Percentiles rank a stretch among this genome's conserved stretches.
phyloP scores from a whole-genome alignment of 2,113 vertebrate species.

The Epinephelus moara region DNA sequence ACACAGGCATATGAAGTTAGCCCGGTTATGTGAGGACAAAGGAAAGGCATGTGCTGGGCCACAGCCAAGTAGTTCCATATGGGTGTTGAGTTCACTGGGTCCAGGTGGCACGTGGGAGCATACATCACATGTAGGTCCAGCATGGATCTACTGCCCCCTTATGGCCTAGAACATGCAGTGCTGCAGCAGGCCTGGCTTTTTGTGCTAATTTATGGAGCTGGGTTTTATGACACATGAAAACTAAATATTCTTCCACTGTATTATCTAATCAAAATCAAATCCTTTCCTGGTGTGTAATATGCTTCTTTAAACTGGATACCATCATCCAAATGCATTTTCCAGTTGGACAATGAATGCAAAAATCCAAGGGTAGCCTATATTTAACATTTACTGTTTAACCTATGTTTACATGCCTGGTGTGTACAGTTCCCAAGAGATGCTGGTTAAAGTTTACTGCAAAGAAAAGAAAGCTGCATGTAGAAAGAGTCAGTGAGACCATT shows the following conservation, averaged over 20 bases:
- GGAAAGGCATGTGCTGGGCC: conserved; percentile 79
- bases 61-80: conserved; percentile 84
- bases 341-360: not conserved
- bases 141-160: conserved; percentile 70
- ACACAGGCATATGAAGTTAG: conserved; percentile 62
- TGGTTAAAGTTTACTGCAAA: not conserved
- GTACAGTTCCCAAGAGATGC: not conserved
- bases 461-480: not conserved
- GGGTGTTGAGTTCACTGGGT: conserved; percentile 81
- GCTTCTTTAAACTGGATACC: not conserved
- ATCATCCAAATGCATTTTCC: not conserved
- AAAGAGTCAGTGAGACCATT: not conserved
- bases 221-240: not conserved
- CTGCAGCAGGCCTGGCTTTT: not conserved
- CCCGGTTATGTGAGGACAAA: conserved; percentile 84
- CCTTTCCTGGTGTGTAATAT: not conserved
- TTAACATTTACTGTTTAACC: not conserved
- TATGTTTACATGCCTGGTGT: not conserved
- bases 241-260: not conserved
- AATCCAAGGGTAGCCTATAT: not conserved
- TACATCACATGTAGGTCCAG: conserved; percentile 36
- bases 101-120: conserved; percentile 74
- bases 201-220: not conserved
- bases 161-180: conserved; percentile 55
- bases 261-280: not conserved